A percentile compares a stretch with the other conserved stretches of the same genome.
phyloP scores from a whole-genome alignment of 2,797 vertebrate genomes.

The Siniperca scherzeri region DNA sequence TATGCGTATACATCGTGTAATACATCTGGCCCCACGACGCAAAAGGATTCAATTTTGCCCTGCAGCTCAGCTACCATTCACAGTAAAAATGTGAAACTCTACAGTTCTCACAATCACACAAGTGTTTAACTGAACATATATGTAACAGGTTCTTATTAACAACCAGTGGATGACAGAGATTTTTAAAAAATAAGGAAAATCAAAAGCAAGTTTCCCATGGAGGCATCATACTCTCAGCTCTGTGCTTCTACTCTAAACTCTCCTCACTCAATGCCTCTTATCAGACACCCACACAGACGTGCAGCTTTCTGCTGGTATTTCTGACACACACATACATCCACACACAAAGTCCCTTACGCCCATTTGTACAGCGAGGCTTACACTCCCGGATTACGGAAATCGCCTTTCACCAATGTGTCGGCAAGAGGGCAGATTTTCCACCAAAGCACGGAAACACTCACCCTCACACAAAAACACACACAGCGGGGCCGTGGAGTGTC shows the following conservation, averaged over 20 bases:
- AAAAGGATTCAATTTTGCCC: constrained; percentile 18
- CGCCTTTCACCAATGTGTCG: constrained; percentile 80
- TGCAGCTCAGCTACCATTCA: not conserved
- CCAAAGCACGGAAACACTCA: constrained; percentile 64
- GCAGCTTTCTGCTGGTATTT: constrained; percentile 67
- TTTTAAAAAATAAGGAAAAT: constrained; percentile 20
- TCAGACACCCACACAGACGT: constrained; percentile 76
- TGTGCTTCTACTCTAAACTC: constrained; percentile 49
- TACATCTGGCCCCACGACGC: not conserved
- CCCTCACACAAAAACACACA: constrained; percentile 59
- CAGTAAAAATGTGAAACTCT: not conserved
- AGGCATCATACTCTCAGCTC: constrained; percentile 32
- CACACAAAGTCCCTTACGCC: constrained; percentile 76
- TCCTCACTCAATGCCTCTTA: constrained; percentile 66
- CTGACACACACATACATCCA: constrained; percentile 33
- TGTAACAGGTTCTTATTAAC: not conserved
- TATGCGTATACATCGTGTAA: not conserved
- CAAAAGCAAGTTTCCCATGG: constrained; percentile 32
- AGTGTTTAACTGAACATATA: not conserved
- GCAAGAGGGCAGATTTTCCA: constrained; percentile 75
- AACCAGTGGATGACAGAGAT: not conserved
- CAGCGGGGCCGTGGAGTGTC: constrained; percentile 51
- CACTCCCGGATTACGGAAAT: constrained; percentile 86
- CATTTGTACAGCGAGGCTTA: constrained; percentile 85
- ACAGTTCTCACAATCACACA: not conserved